A percentile compares a stretch with the other conserved stretches of the same genome.
Conservation (phyloP, 2,888 invertebrate genomes). For the Homarus gammarus region DNA sequence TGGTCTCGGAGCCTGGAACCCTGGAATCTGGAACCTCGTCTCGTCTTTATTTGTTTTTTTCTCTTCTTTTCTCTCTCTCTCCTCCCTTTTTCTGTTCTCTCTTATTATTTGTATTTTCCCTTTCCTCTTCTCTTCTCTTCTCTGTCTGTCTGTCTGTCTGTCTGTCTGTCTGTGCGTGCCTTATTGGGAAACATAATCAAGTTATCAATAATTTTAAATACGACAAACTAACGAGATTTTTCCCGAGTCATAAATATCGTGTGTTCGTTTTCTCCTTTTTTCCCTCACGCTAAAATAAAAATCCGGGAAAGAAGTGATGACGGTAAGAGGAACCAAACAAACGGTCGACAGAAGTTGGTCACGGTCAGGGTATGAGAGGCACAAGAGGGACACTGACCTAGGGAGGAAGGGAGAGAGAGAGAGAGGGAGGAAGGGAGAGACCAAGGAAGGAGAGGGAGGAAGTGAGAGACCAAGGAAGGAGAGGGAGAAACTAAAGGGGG, state of each 20-base stretch:
- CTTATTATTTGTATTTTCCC: neutral
- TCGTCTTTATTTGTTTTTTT: neutral
- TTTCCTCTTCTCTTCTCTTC: neutral
- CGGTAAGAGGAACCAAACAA: constrained; percentile 32
- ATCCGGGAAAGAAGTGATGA: neutral
- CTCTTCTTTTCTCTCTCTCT: no score
- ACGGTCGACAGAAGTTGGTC: constrained; percentile 55
- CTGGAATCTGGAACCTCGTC: neutral
- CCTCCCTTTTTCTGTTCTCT: neutral
- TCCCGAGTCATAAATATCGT: no score
- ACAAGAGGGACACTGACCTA: neutral
- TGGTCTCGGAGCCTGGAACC: constrained; percentile 4
- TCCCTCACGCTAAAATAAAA: constrained; percentile 1
- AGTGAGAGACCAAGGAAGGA: neutral
- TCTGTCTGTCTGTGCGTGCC: no score
- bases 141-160: neutral
- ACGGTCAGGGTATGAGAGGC: constrained; percentile 56
- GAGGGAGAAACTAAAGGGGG: neutral
- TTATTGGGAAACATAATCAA: no score
- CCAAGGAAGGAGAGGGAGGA: neutral
- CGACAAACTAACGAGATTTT: no score
- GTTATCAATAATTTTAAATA: no score
- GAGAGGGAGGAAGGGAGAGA: neutral
- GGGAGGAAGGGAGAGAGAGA: constrained; percentile 9
- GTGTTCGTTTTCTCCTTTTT: no score